Evolutionary conservation across 2,797 vertebrate species (phyloP), one percentile per base, ranked within the genome.

Genomic region (Neosalanx taihuensis): DNA sequence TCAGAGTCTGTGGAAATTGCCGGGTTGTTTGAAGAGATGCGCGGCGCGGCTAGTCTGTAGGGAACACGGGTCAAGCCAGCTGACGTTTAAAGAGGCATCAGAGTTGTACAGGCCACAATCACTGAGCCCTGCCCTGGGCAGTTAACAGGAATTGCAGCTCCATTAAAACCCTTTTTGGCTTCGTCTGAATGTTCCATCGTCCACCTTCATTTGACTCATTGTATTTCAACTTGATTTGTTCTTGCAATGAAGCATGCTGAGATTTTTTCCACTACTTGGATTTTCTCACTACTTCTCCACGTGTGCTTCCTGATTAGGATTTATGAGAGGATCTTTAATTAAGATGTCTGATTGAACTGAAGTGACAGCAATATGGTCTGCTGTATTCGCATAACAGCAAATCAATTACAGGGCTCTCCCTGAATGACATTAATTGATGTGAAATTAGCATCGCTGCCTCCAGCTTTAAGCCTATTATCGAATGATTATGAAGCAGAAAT

Each of bases 351-450:
- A 88, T 89, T 85, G 72, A 64, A 57, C 68, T 73, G 72, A 81
- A 84, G 82, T 84, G 73, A 86, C 86, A 88, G 85, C 83, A 81
- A 82, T 79, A 83, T 81, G 81, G 80, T 84, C 13, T 74, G 71
- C 72, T 83, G 79, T 81, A 80, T 81, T 78, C 73, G 73, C 75
- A 78, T 75, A 81, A 85, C 79, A 78, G 79, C 81, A 87, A 77
- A 90, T 91, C 82, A 86, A 84, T 85, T 85, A 85, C 73, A 78
- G 76, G 72, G 64, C 83, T 89, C 74, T 86, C 83, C 83, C 82
- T 82, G 81, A 90, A 87, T 84, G 77, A 74, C 80, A 87, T 85
- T 91, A 89, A 92, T 87, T 90, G 85, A 91, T 87, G 84, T 85
- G 83, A 88, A 86, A 89, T 90, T 85, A 89, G 84, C 83, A 86